Base-by-base conservation (phyloP, 2,113 vertebrate genomes). In the Lagenorhynchus albirostris region DNA sequence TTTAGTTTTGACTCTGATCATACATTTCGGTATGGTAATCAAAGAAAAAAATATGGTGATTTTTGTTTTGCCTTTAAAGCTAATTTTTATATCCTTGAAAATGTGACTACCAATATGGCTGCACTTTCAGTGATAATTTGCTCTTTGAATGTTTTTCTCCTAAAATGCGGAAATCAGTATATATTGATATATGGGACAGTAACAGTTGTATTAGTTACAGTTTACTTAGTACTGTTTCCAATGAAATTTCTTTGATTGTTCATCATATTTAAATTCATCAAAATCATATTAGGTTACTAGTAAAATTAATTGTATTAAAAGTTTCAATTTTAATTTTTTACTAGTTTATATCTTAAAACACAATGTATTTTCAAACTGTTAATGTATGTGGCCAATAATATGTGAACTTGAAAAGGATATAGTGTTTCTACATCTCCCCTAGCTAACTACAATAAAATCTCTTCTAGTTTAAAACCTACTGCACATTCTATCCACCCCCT, bases 1-100 rank as follows among this genome's bases (percentile, higher is more conserved):
- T 94, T 92, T 96, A 97, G 87, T 96, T 89, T 67, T 94, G 73
- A 84, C 62, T 91, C 63, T 87, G 29, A 96, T 98, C 82, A 90
- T 41, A 90, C 47, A 96, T 80, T 95, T 92, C 80, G 31, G 65
- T 58, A 47, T 25, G 74, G 73, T 86, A 96, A 97, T 98, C 89
- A 98, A 90, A 84, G 70, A 47, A 94, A 94, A 85, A 93, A 74
- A 62, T 6, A 58, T 17, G 26, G 23, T 93, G 81, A 97, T 83
- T 96, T 98, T 96, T 93, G 36, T 90, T 98, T 96, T 93, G 77
- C 55, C 13, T 97, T 94, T 87, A n/a, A 89, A 73, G 21, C 6
- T 93, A 76, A 80, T 81, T 29, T 68, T 58, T 77, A 73, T 68
- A 90, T 74, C 91, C 96, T 98, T 97, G 89, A 74, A 95, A 87